Percentiles rank a stretch among this genome's conserved stretches.
Conservation (phyloP, 2,888 invertebrate species). For the Gandaritis pyraliata region DNA sequence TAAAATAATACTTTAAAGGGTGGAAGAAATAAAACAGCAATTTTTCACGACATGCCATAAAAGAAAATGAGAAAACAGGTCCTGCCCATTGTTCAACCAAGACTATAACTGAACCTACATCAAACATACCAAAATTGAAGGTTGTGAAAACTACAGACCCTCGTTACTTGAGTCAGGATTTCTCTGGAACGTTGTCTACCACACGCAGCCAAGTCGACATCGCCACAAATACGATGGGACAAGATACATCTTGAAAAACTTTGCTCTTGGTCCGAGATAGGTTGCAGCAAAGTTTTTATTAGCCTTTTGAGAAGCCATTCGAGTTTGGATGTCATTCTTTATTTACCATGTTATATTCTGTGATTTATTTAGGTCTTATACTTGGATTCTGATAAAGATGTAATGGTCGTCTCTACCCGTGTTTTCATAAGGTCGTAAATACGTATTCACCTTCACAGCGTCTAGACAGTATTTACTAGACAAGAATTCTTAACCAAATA, state of each 20-base stretch:
- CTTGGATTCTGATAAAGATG: no score
- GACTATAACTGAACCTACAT: conserved; percentile 6
- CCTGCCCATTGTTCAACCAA: conserved; percentile 11
- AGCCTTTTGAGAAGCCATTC: background rate
- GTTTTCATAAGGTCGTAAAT: no score
- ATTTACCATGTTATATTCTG: background rate
- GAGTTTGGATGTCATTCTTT: conserved; percentile 2
- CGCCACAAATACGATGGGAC: conserved; percentile 25
- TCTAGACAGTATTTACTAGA: no score
- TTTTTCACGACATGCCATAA: conserved; percentile 15
- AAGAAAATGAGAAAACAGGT: conserved; percentile 13
- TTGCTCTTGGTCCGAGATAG: conserved; percentile 13
- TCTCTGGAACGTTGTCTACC: conserved; percentile 17
- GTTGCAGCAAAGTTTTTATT: conserved; percentile 13
- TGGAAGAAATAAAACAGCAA: conserved; percentile 21
- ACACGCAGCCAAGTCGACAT: conserved; percentile 24
- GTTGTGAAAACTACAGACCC: conserved; percentile 14
- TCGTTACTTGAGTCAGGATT: conserved; percentile 19
- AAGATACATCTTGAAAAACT: conserved; percentile 21
- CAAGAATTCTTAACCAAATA: no score
- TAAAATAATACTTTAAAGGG: conserved; percentile 22
- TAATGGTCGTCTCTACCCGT: no score
- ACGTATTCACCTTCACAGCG: no score
- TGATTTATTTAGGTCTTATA: no score
- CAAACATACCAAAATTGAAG: conserved; percentile 10